Evolutionary conservation across 2,113 vertebrate genomes (phyloP), one percentile per base, ranked within the genome.

Genomic region (Halichoerus grypus): DNA sequence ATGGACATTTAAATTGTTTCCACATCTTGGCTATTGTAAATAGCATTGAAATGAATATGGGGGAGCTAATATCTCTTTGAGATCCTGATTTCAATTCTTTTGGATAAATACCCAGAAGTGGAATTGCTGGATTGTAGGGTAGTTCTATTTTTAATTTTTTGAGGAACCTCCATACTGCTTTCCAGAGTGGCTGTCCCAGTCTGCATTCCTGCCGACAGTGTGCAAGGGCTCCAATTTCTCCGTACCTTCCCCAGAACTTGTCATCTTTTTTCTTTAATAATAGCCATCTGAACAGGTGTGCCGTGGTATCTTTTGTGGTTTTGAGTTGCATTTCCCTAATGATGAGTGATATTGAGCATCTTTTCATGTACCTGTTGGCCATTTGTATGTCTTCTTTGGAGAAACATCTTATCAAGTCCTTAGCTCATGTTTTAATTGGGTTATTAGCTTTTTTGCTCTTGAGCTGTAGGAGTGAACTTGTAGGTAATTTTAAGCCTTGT

Each of bases 141-240:
- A 88, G 31, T 26, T 83, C 36, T 67, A 57, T 57, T 88, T 81
- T 83, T 77, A 96, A 69, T 42, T 77, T 67, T 46, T 59, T 57
- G 39, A 77, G 49, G 14, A 69, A 26, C 0, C 14, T 89, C 19
- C 2, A 28, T 57, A 15, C 24, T 33, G 33, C 65, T 93, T 93
- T 65, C 19, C 19, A n/a, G 61, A 69, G 19, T 31, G 19, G 59
- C 13, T 77, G 31, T 1, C 65, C 63, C 22, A 39, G 46, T 59
- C 67, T 55, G 19, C 33, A 26, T 76, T 67, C 4, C 10, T 4
- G 46, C 15, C 42, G 46, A 16, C 8, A 31, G 16, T 18, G 33
- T 8, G 22, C 5, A 8, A 74, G 36, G 39, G 8, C 15, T 82
- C 26, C 22, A 13, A 14, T 31, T 74, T 46, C 28, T 96, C n/a